Evolutionary conservation across 2,888 invertebrate genomes (phyloP).

Genomic region (Boloria euphrosyne): DNA sequence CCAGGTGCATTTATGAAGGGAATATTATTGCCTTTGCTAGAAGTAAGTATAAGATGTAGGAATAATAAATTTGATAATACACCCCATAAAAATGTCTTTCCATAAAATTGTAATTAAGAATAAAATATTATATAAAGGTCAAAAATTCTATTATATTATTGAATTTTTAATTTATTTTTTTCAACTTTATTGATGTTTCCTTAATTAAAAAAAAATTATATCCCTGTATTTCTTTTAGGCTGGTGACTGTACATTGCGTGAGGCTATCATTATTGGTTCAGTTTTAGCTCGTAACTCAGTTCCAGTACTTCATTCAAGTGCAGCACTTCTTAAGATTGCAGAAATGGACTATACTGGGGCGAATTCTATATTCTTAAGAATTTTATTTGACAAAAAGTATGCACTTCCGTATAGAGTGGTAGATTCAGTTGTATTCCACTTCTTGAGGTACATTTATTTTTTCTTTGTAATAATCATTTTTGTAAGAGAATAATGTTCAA

Average conservation of each 20-base stretch:
- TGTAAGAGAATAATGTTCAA: too few species aligned
- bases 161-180: too few species aligned
- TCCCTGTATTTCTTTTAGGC: slow-evolving; percentile 74
- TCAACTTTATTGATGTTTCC: too few species aligned
- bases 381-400: slow-evolving; percentile 98
- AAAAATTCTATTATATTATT: too few species aligned
- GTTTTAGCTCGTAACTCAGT: slow-evolving; percentile 95
- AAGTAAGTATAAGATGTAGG: slow-evolving; percentile 61
- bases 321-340: slow-evolving; percentile 96
- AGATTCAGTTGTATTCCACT: slow-evolving; percentile 97
- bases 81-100: too few species aligned
- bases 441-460: slow-evolving; percentile 85
- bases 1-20: slow-evolving; percentile 99
- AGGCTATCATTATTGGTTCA: slow-evolving; percentile 97
- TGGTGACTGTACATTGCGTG: slow-evolving; percentile 96
- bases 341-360: slow-evolving; percentile 99
- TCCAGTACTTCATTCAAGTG: slow-evolving; percentile 96
- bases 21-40: slow-evolving; percentile 86
- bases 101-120: too few species aligned
- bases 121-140: too few species aligned
- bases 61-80: not conserved
- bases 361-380: slow-evolving; percentile 95
- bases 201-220: not conserved
- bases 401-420: slow-evolving; percentile 97
- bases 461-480: not conserved